These are phyloP conservation scores for Poeciliopsis paucimaculata DNA, from an alignment of 2,797 vertebrate genomes.

Conservation along the genomic window DNA sequence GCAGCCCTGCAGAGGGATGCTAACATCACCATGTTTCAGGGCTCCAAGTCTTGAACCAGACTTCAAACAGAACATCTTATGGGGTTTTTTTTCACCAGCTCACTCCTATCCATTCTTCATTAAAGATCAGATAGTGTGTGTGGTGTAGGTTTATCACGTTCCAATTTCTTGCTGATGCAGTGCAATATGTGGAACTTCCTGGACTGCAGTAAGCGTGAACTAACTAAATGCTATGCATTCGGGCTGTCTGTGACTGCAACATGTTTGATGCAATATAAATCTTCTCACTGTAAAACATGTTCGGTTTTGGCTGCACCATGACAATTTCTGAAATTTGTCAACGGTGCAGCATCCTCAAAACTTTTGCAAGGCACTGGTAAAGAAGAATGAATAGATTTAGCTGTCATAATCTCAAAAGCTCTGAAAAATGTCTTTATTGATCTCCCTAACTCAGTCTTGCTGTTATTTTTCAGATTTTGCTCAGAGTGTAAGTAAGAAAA, in stretches of 20 bases:
- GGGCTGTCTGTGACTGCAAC: not conserved
- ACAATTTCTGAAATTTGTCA: not conserved
- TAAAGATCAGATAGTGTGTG: not conserved
- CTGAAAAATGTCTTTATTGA: constrained; percentile 16
- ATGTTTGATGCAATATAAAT: not conserved
- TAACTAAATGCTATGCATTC: not conserved
- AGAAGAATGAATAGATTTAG: constrained; percentile 20
- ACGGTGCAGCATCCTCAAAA: not conserved
- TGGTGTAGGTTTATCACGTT: not conserved
- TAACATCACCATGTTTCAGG: not conserved
- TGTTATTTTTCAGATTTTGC: constrained; percentile 12
- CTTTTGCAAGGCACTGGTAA: not conserved
- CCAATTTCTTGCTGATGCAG: no score
- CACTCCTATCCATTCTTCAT: not conserved
- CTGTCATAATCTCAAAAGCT: constrained; percentile 4
- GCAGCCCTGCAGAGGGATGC: no score
- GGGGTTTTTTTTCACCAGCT: not conserved
- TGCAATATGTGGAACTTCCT: not conserved
- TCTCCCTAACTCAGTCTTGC: constrained; percentile 8
- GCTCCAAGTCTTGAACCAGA: not conserved
- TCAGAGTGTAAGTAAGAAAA: constrained; percentile 6
- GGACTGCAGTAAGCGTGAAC: not conserved
- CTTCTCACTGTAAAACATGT: not conserved
- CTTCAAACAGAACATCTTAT: not conserved
- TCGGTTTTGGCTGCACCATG: not conserved